Evolutionary conservation across 2,888 invertebrate species (phyloP), one percentile per base, ranked within the genome.

Genomic region (Drosophila falleni): DNA sequence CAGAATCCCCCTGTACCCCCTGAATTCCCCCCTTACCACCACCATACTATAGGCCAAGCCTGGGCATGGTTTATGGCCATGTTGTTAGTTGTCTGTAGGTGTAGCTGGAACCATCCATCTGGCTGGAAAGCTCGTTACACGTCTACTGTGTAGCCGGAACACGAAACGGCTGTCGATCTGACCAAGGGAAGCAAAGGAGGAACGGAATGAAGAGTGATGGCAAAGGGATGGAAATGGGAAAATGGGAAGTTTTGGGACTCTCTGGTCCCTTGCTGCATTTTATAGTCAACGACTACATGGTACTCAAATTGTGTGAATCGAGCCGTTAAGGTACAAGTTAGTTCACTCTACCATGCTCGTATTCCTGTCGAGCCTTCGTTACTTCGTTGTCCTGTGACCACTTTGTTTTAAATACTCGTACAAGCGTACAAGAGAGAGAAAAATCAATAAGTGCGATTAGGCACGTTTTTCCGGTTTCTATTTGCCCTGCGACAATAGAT

Each of bases 391-490:
- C 50, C 70, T 51, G 44, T 58, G 71, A 66, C 72, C 67, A 75
- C 72, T 72, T 80, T 82, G 78, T 77, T 68, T 68, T 76, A 89
- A 86, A 86, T 89, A 80, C 6, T 23, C 23, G 23, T 23, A 3
- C 23, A 23, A 4, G 26, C 4, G 13, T 13, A 35, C 70, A 59
- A 29, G 13, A 39, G 50, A 39, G 50, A 79, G 72, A 73, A 89
- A 87, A 87, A 87, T 89, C 89, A 88, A 86, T 90, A 87, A 79
- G 78, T 81, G 71, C 83, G 90, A 90, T 90, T 90, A 90, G 87
- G 87, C 89, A 90, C 89, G 90, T 85, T 87, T 89, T 72, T 4
- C 77, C 72, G 76, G 77, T 66, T 77, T 81, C 88, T 89, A 84
- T 82, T 88, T 88, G 75, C 74, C 72, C 74, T 73, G 63, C 60